Evolutionary conservation across 2,113 vertebrate genomes (phyloP).

Genomic region (Podiceps cristatus): DNA sequence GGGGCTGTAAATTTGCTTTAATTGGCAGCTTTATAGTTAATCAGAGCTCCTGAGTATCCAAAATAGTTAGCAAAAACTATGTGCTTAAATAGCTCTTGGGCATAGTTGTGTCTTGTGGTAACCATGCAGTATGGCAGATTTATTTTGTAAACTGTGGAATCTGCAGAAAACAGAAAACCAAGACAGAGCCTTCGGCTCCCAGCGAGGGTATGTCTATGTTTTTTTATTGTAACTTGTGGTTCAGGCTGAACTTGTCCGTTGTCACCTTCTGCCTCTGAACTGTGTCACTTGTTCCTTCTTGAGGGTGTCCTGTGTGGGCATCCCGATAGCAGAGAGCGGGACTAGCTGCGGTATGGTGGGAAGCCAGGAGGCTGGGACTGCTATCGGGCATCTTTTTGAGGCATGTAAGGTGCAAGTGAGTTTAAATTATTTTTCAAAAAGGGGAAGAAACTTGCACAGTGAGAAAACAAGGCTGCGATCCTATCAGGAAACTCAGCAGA

Average conservation of each 20-base stretch:
- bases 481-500: not conserved
- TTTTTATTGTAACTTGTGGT: not conserved
- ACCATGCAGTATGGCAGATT: not conserved
- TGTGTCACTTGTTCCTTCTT: not conserved
- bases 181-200: not conserved
- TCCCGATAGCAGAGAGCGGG: not conserved
- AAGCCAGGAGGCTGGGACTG: not conserved
- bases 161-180: not conserved
- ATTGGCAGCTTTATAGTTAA: not conserved
- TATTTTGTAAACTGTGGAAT: not conserved
- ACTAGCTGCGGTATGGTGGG: not conserved
- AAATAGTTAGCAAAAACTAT: not conserved
- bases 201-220: rapidly evolving
- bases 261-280: not conserved
- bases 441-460: not conserved
- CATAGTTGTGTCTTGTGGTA: not conserved
- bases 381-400: not conserved
- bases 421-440: not conserved
- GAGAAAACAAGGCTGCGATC: not conserved
- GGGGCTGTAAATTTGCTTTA: not conserved
- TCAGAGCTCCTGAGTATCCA: not conserved
- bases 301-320: not conserved
- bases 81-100: not conserved
- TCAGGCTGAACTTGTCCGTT: not conserved
- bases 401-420: not conserved